Base-by-base conservation (phyloP, 1,140 invertebrate species). In the Drosophila auraria region DNA sequence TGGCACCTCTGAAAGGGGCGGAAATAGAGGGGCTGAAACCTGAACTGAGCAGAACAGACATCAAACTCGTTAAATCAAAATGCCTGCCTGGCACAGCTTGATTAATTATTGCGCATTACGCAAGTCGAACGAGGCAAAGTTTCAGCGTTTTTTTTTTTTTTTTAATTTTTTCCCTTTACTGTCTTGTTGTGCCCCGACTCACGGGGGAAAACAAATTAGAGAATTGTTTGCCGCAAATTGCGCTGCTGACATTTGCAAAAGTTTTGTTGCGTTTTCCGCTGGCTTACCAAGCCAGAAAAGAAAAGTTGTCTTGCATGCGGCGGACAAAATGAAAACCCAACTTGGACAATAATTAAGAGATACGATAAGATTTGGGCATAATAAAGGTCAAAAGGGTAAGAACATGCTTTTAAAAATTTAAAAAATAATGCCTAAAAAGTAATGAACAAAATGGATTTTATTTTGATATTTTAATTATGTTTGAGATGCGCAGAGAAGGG, bases 21-120 rank as follows among this genome's bases (percentile, higher is more conserved):
- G 38, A 30, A 30, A 14, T 15, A 44, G 54, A 50, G 17, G 51
- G 51, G 49, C 49, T 23, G 49, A 56, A 36, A 20, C 54, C 36
- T 57, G 33, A 40, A 3, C 44, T 47, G 17, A 47, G 20, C 33
- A 61, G 38, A 77, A 56, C 49, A 78, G 60, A 53, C 59, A 60
- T 36, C 51, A 74, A 81, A 70, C 68, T 86, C 61, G 73, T 64
- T 78, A 74, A 78, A 86, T 81, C 83, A 68, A 74, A 62, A 72
- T 68, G 56, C 54, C 68, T 56, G 54, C 54, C 54, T 23, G 17
- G 54, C 45, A 49, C 20, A 60, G 62, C 66, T 64, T 73, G 59
- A 87, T 87, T 87, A 87, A 87, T 87, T 87, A 83, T 87, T 81
- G 80, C 78, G 77, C 80, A 87, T 81, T 84, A 69, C 65, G 62